phyloP scores from a whole-genome alignment of 1,140 invertebrate genomes.

The Rhopalosiphum maidis region DNA sequence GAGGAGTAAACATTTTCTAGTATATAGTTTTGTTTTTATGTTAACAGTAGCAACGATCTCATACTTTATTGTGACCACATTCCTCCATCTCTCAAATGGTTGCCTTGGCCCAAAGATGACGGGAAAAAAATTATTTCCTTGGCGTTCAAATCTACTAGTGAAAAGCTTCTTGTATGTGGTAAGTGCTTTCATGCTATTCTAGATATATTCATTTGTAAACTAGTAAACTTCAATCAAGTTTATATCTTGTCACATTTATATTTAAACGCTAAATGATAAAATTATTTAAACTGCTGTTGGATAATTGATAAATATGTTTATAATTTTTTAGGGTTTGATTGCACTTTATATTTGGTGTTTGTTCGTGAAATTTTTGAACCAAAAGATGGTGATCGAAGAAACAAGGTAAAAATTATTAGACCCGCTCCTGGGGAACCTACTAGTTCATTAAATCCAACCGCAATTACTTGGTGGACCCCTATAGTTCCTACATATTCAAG shows the following conservation, averaged over 20 bases:
- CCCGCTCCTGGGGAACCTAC: conserved; percentile 50
- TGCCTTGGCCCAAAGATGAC: conserved; percentile 50
- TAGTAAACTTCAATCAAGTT: neutral
- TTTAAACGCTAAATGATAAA: neutral
- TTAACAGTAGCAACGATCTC: conserved; percentile 46
- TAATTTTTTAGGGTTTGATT: conserved; percentile 51
- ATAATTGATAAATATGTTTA: neutral
- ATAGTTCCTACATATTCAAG: conserved; percentile 43
- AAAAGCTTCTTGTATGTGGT: conserved; percentile 48
- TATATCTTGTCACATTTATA: neutral
- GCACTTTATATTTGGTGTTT: conserved; percentile 52
- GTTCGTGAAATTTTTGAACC: conserved; percentile 55
- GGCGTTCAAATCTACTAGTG: conserved; percentile 42
- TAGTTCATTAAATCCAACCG: conserved; percentile 38
- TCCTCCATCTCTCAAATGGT: conserved; percentile 32
- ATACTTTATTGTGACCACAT: conserved; percentile 40
- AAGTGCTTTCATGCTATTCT: neutral
- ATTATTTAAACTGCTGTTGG: neutral
- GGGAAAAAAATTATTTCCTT: conserved; percentile 49
- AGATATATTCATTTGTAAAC: neutral
- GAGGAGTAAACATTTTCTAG: neutral
- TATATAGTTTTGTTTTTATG: neutral
- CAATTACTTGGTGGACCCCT: conserved; percentile 53
- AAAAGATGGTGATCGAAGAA: conserved; percentile 45
- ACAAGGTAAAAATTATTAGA: conserved; percentile 54